Base-by-base conservation (phyloP, 2,797 vertebrate genomes). In the Alauda arvensis region DNA sequence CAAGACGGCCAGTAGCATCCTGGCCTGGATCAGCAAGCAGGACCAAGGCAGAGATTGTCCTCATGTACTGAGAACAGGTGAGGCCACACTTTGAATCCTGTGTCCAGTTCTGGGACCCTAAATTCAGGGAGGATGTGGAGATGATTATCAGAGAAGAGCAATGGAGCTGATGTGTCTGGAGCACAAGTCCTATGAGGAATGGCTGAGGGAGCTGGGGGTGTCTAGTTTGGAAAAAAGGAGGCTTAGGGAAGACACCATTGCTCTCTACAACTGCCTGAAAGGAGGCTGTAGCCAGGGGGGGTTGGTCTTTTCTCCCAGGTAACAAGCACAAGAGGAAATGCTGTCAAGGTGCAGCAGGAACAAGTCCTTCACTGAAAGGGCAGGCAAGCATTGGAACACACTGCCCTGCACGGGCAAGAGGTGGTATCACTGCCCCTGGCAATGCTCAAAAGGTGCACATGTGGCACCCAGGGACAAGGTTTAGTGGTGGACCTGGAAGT, bases 51-150 rank as follows among this genome's bases (percentile, higher is more conserved):
- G 23, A 5, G 46, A 45, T 8, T 52, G 39, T n/a, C 23, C 26
- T 11, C 6, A 8, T 15, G 12, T 21, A 23, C 9, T 37, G 3
- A 2, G 18, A 3, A 60, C 0, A 0, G 11, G 7, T 37, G 39
- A 60, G 9, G 39, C 3, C 21, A 60, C 8, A 31, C 37, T 4
- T 26, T 11, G 9, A 37, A 11, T 37, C 37, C 37, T 37, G 37
- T 37, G n/a, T 14, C 16, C 39, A 68, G 14, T 43, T 43, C 7
- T 25, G 37, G 31, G 18, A 19, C 16, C 16, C 6, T 51, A 21
- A 68, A 6, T 20, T 43, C 31, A 59, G 14, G 13, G 59, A 31
- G 21, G 18, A 43, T 40, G 40, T 40, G 40, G n/a, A n/a, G 66
- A 26, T 16, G 23, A 59, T 40, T 18, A n/a, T 14, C 45, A 65